Evolutionary conservation across 1,140 invertebrate species (phyloP), one percentile per base, ranked within the genome.

Genomic region (Dolichoris vasculosae): DNA sequence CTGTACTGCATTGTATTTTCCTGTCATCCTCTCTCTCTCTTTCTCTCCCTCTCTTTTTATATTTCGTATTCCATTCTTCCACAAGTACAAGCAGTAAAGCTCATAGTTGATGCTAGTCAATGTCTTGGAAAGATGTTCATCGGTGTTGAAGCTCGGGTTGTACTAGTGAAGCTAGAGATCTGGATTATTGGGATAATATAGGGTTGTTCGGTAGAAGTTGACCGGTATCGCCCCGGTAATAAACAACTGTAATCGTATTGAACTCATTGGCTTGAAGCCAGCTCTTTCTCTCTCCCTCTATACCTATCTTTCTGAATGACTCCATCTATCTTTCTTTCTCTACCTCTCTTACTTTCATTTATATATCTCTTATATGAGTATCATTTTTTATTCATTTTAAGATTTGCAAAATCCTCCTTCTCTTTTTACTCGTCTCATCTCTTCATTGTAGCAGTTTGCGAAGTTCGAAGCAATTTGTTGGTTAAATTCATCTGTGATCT

Each of bases 171-270:
- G 35, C 48, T 64, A 26, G 38, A 67, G 63, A 64, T 20, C 78
- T 48, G 63, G 63, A 67, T n/a, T 82, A 83, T 83, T 71, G 71
- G 69, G 84, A 88, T 88, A 89, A 90, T 90, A 87, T 88, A 89
- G 86, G 87, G 81, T 84, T 88, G 86, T 89, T 90, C 87, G 87
- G 87, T 85, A 89, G 86, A 90, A 90, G 89, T 91, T 90, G 89
- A 90, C 88, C 88, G 86, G 88, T 90, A 91, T 88, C 88, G 85
- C 85, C 83, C 69, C 9, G 88, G 88, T 86, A 90, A 90, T 91
- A 91, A 91, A 90, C 89, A 91, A 90, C 90, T 88, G 88, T 90
- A 90, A 91, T 90, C 89, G 87, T 83, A 84, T 88, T 79, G 88
- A 77, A 79, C 71, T 82, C 71, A 77, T 86, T 86, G 84, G 84